Evolutionary conservation across 2,113 vertebrate genomes (phyloP).

Genomic region (Ceyx margarethae): DNA sequence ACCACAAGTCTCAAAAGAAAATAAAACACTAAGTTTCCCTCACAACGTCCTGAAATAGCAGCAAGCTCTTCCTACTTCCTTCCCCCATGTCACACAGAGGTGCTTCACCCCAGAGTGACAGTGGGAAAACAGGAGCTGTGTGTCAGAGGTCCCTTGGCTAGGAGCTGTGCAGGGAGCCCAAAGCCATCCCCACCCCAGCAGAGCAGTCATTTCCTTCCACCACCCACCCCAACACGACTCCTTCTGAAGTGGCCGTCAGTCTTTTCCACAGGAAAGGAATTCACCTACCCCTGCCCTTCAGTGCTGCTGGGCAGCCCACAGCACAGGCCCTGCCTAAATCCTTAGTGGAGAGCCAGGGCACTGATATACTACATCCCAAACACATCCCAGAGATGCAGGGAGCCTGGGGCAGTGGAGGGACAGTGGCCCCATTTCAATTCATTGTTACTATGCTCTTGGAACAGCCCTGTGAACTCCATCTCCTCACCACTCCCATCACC

Average conservation of each 20-base stretch:
- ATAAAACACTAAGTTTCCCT: neutral
- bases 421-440: neutral
- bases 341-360: neutral
- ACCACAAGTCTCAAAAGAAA: conserved; percentile 22
- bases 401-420: neutral
- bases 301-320: neutral
- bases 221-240: neutral
- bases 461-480: fast-evolving
- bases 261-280: neutral
- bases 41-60: neutral
- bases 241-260: neutral
- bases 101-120: neutral
- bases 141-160: conserved; percentile 7
- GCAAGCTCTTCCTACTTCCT: neutral
- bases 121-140: neutral
- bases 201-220: conserved; percentile 4
- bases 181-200: conserved; percentile 4
- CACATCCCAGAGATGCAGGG: neutral
- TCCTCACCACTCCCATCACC: neutral
- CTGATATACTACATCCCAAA: neutral
- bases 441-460: fast-evolving
- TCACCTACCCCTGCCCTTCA: neutral
- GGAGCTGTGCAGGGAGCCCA: neutral
- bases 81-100: neutral
- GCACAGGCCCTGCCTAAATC: neutral